phyloP scores from a whole-genome alignment of 2,888 invertebrate genomes.

The Sminthurinus aureus region DNA sequence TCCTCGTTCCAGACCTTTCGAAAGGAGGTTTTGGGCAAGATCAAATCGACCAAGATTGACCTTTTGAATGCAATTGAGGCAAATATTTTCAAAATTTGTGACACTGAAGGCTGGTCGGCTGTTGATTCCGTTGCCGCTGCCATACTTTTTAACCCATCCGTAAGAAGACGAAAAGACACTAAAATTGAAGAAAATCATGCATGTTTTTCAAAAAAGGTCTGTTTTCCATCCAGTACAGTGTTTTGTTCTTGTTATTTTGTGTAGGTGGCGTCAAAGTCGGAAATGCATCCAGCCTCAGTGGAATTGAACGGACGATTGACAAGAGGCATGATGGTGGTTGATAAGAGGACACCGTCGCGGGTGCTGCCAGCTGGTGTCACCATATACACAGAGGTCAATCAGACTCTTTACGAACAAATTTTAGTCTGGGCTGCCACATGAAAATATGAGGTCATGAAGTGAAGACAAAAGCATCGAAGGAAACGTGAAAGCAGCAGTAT shows the following conservation, averaged over 20 bases:
- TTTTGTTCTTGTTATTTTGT: neutral
- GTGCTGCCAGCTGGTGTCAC: slow-evolving; percentile 64
- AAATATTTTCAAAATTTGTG: slow-evolving; percentile 43
- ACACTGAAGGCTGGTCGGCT: slow-evolving; percentile 48
- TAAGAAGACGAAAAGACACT: too few relatives aligned
- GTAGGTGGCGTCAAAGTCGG: slow-evolving; percentile 25
- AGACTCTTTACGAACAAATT: slow-evolving; percentile 65
- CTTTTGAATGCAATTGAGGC: slow-evolving; percentile 58
- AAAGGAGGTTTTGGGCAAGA: slow-evolving; percentile 52
- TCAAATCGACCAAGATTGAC: slow-evolving; percentile 49
- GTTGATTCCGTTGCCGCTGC: slow-evolving; percentile 62
- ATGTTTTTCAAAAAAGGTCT: neutral
- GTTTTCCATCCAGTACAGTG: neutral
- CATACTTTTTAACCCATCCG: slow-evolving; percentile 60
- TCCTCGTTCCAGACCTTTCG: slow-evolving; percentile 30
- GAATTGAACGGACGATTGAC: slow-evolving; percentile 63
- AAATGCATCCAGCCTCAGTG: slow-evolving; percentile 60
- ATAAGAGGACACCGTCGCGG: slow-evolving; percentile 62
- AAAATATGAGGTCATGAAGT: too few relatives aligned
- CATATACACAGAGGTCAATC: slow-evolving; percentile 64
- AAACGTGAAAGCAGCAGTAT: too few relatives aligned
- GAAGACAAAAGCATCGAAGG: too few relatives aligned
- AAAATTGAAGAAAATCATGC: neutral
- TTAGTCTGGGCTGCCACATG: slow-evolving; percentile 65
- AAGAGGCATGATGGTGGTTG: slow-evolving; percentile 64